Evolutionary conservation across 1,140 invertebrate genomes (phyloP).

Genomic region (Pachyrhynchus sulphureomaculatus): DNA sequence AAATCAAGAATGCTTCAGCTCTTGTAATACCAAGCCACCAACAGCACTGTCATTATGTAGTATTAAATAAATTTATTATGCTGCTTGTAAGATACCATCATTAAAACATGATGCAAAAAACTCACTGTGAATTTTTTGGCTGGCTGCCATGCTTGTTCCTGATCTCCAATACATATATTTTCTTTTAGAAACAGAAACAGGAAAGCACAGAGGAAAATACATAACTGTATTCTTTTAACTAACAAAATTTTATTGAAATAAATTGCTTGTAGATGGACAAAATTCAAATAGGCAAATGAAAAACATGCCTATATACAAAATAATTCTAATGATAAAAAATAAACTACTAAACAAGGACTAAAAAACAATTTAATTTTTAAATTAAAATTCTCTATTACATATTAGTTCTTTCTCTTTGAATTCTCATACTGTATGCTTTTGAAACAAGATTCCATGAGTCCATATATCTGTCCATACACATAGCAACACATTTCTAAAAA

Average conservation of each 20-base stretch:
- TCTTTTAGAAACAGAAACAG: too few species aligned
- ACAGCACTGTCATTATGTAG: too few species aligned
- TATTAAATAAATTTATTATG: too few species aligned
- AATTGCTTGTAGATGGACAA: not conserved
- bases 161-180: too few species aligned
- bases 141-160: too few species aligned
- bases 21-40: too few species aligned
- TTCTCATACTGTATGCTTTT: slow-evolving; percentile 76
- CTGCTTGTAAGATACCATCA: too few species aligned
- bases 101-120: too few species aligned
- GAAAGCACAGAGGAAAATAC: not conserved
- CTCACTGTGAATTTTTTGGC: too few species aligned
- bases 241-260: not conserved
- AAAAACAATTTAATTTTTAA: slow-evolving; percentile 15
- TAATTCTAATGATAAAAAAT: slow-evolving; percentile 12
- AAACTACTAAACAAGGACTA: slow-evolving; percentile 21
- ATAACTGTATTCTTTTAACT: not conserved
- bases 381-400: slow-evolving; percentile 37
- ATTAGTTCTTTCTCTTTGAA: slow-evolving; percentile 70
- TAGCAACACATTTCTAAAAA: slow-evolving; percentile 90
- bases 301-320: slow-evolving; percentile 22
- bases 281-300: slow-evolving; percentile 12
- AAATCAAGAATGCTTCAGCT: too few species aligned
- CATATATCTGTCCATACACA: slow-evolving; percentile 98
- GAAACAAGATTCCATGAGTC: slow-evolving; percentile 92